Base-by-base conservation (phyloP, 2,888 invertebrate species). In the Sminthurinus aureus region DNA sequence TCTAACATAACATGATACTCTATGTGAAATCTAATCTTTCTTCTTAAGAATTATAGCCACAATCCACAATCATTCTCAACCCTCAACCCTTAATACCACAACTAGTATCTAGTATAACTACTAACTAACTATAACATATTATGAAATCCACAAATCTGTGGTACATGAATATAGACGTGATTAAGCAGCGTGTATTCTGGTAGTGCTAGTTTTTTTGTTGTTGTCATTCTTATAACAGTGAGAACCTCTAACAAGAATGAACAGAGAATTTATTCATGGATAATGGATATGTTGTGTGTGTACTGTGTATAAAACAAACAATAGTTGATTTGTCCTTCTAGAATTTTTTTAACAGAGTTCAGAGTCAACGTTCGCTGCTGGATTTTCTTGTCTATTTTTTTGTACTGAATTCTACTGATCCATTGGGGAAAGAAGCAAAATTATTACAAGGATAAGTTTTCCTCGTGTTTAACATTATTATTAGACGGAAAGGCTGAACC, bases 401-500 rank as follows among this genome's bases (percentile, higher is more conserved):
- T 58, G 52, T 24, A 22, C 24, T 24, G 71, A 13, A 13, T 58
- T 58, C 58, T 58, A n/a, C 64, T 18, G n/a, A 64, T 18, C 13
- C 13, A 64, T 69, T n/a, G 22, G n/a, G 67, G 26, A 20, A 13
- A 13, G 66, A 58, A 13, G 51, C 1, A 81, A 38, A 20, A 81
- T 81, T 81, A 81, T 75, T 81, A 66, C 81, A 81, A 81, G 81
- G 81, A 81, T 81, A 76, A 18, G 22, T 81, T 81, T 81, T 81
- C 81, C 81, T 81, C 38, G 64, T 81, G 58, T 18, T 38, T 6
- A 38, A 38, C 38, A 38, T 38, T 6, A 38, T 38, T 38, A 38
- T 38, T 38, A 38, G 38, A 38, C 3, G 6, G 38, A 38, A 6
- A 38, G 38, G 6, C 38, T 38, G 38, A 67, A n/a, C 15, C 64